Evolutionary conservation across 2,888 invertebrate species (phyloP), one percentile per base, ranked within the genome.

Genomic region (Xylophagus ater): DNA sequence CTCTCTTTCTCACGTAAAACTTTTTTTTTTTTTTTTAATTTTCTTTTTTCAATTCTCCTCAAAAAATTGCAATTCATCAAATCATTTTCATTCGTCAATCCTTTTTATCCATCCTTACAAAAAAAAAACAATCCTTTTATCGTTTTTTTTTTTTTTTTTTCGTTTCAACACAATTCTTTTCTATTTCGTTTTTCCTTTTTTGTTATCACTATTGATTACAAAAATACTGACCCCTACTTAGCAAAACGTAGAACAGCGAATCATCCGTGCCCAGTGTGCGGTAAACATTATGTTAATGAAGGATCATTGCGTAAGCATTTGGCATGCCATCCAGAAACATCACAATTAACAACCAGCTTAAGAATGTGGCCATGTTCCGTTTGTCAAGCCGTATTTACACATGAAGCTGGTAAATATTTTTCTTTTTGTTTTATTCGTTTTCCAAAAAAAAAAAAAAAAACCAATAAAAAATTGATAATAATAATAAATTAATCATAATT

Each of bases 361-460:
- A 74, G 90, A 62, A 92, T 90, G 89, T 92, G 90, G 90, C 90
- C 90, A 40, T 92, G 92, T 68, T 88, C 88, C 49, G 89, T 90
- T 47, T 92, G 92, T 62, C 89, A 90, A 67, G 89, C 90, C 41
- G 90, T 92, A 50, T 92, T 92, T 66, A 89, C 90, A 34, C 88
- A 90, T 64, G 92, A 92, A 71, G 82, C 86, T 68, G 90, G 90
- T 92, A 71, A 69, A 74, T 41, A 6, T 15, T 32, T 14, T 12
- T 28, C 32, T 19, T 34, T 25, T 23, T 24, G 10, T 29, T 14
- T 12, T 32, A 6, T 33, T 19, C 30, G 10, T 19, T 12, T 26
- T 18, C 7, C 14, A n/a, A 4, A 10, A 21, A 17, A 37, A 12
- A 38, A 40, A 39, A 43, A 48, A 48, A 36, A 33, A 23, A 18